These are phyloP conservation scores for Aurelia aurita DNA, from an alignment of 30 jellyfish, hydroid and myxozoan genomes.

Conservation along the genomic window DNA sequence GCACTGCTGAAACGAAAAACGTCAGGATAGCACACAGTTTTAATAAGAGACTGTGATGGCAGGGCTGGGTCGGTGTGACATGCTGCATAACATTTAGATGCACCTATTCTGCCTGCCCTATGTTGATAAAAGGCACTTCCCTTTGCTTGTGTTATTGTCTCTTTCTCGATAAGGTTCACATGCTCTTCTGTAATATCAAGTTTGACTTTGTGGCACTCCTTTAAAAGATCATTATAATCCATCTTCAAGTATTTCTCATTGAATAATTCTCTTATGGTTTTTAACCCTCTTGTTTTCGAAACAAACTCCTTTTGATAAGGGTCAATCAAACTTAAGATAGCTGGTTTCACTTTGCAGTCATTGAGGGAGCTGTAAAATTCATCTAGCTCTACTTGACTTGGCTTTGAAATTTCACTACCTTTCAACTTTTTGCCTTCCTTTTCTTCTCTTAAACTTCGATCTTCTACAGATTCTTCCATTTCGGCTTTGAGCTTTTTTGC, in stretches of 20 bases:
- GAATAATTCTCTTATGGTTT: background rate
- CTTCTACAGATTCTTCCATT: background rate
- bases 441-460: no score
- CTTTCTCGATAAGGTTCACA: background rate
- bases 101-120: background rate
- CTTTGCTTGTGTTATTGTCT: background rate
- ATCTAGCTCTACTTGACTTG: background rate
- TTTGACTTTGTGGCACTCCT: background rate
- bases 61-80: slow-evolving; percentile 8
- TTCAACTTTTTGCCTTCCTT: no score
- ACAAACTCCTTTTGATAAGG: background rate
- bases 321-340: background rate
- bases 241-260: background rate
- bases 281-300: background rate
- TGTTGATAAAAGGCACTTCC: background rate
- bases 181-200: background rate
- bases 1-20: background rate
- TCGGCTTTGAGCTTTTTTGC: background rate
- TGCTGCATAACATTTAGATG: background rate
- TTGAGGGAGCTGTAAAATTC: background rate
- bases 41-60: slow-evolving; percentile 22
- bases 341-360: background rate
- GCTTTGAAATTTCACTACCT: no score
- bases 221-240: background rate
- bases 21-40: slow-evolving; percentile 4